Base-by-base conservation (phyloP, 2,888 invertebrate species). In the Nasonovia ribisnigri region DNA sequence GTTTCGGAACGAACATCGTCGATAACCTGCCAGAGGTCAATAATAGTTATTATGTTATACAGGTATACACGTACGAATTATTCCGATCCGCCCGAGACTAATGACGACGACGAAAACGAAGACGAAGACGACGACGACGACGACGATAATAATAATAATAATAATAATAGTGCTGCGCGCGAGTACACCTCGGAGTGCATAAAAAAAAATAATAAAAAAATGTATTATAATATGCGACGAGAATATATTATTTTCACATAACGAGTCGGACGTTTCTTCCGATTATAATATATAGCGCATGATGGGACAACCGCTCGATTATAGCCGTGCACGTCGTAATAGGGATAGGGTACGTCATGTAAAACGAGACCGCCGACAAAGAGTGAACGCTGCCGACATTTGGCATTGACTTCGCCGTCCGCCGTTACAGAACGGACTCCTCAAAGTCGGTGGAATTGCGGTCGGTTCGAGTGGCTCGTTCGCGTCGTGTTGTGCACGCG, bases 301-400 rank as follows among this genome's bases (percentile, higher is more conserved):
- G 90, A 20, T 36, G 90, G 11, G n/a, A 77, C 16, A 54, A 26
- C 51, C 29, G 84, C 84, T 43, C 51, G 51, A 91, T 91, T 51
- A 90, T 8, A 36, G 77, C 6, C 36, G 36, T 77, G 8, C 36
- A 77, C 77, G 77, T 51, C 36, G 77, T 36, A 77, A 77, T 77
- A 77, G 77, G 8, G 36, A 20, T 77, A 36, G 77, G 77, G 36
- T 29, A 42, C 91, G 46, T 46, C 46, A 87, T 60, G 86, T 60
- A 87, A 60, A 60, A 88, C 67, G 92, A 88, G 13, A 67, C 77
- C 20, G 67, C 67, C 87, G 92, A 92, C 88, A 92, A 92, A 67
- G 92, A 88, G 67, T 67, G 11, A 84, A 84, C 90, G n/a, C 8
- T n/a, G 86, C 29, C 36, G 90, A 77, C 91, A 36, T 91, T 91